Percentiles rank a stretch among this genome's conserved stretches.
Conservation (phyloP, 2,888 invertebrate species). For the Octodonta nipae region DNA sequence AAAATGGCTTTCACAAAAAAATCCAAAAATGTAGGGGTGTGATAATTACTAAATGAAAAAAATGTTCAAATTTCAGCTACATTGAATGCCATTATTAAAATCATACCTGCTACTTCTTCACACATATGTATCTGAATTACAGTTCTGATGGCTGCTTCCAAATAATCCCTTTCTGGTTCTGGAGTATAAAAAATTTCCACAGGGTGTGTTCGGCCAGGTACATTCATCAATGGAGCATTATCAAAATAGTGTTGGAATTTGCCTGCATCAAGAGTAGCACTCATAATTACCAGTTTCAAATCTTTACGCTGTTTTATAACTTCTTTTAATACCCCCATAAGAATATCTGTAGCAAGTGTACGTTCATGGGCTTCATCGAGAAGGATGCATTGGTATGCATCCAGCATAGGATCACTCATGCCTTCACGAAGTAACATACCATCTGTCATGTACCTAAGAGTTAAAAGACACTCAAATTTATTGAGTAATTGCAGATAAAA, state of each 20-base stretch:
- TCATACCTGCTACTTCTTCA: constrained; percentile 82
- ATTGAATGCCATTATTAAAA: too few species aligned
- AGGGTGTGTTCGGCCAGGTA: constrained; percentile 90
- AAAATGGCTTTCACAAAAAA: too few species aligned
- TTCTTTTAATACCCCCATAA: constrained; percentile 98
- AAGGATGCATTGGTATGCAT: constrained; percentile 86
- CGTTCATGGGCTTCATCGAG: constrained; percentile 99
- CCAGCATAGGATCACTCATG: constrained; percentile 97
- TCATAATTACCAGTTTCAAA: constrained; percentile 96
- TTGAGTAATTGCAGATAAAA: too few species aligned
- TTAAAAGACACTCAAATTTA: constrained; percentile 3
- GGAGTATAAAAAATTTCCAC: constrained; percentile 99
- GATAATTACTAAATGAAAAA: too few species aligned
- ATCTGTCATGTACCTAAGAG: constrained; percentile 87
- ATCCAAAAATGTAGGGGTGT: too few species aligned
- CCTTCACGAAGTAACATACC: constrained; percentile 99
- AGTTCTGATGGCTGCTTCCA: constrained; percentile 96
- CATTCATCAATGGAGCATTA: constrained; percentile 95
- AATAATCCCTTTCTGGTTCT: constrained; percentile 92
- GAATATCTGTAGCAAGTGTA: constrained; percentile 92
- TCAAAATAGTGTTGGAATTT: constrained; percentile 99
- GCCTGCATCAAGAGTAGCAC: constrained; percentile 95
- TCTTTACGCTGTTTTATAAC: constrained; percentile 85
- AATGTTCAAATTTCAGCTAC: too few species aligned
- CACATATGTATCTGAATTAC: constrained; percentile 93